phyloP scores from a whole-genome alignment of 2,888 invertebrate genomes.

The Pachliopta kotzebuea region DNA sequence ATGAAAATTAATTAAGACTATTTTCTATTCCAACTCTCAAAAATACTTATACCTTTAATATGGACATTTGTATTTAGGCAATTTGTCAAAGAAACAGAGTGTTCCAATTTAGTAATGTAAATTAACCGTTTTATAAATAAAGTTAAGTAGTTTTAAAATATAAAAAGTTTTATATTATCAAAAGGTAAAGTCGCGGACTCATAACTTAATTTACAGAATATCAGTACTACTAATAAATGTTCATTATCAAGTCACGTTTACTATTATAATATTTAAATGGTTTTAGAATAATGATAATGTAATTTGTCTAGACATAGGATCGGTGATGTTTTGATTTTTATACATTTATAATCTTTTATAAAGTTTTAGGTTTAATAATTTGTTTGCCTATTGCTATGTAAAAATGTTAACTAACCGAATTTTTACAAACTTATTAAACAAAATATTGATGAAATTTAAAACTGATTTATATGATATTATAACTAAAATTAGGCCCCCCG shows the following conservation, averaged over 20 bases:
- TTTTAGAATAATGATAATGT: constrained; percentile 13
- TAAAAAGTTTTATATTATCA: background rate
- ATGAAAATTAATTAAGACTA: no score
- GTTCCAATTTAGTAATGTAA: constrained; percentile 14
- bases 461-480: no score
- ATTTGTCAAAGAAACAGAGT: constrained; percentile 14
- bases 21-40: background rate
- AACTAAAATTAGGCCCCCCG: no score
- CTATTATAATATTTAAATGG: background rate
- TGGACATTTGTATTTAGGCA: background rate
- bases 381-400: background rate
- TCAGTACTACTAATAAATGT: no score
- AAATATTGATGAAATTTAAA: no score
- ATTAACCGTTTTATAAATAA: background rate
- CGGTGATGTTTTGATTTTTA: background rate
- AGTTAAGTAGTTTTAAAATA: constrained; percentile 2
- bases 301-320: constrained; percentile 1
- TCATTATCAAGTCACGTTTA: background rate
- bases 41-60: background rate
- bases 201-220: background rate
- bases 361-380: background rate
- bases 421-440: background rate
- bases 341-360: background rate
- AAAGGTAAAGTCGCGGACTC: background rate
- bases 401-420: background rate